Evolutionary conservation across 2,113 vertebrate genomes (phyloP).

Genomic region (Donacobius atricapilla): DNA sequence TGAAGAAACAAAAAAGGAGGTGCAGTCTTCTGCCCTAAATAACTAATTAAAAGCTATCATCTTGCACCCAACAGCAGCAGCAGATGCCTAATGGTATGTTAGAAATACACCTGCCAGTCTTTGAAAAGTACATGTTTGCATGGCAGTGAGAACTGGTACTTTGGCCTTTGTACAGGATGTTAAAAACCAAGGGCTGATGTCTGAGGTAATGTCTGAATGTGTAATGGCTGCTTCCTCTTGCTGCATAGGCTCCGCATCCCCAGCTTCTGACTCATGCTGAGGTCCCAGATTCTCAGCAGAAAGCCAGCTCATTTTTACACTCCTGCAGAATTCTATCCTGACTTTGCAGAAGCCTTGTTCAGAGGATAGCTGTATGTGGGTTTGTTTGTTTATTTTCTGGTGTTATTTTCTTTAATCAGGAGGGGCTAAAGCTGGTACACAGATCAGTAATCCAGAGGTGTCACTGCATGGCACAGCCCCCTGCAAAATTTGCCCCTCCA

Average conservation of each 20-base stretch:
- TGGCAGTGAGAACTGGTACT: not conserved
- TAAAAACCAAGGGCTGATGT: not conserved
- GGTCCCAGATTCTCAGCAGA: not conserved
- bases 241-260: not conserved
- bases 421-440: not conserved
- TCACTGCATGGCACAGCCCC: not conserved
- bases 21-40: not conserved
- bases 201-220: not conserved
- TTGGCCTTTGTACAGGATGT: not conserved
- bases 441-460: not conserved
- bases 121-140: not conserved
- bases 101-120: not conserved
- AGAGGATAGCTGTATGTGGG: not conserved
- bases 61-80: not conserved
- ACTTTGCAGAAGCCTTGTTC: not conserved
- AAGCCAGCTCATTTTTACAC: not conserved
- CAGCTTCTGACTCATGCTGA: slow-evolving; percentile 32
- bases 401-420: not conserved
- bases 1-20: not conserved
- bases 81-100: not conserved
- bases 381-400: not conserved
- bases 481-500: not conserved
- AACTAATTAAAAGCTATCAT: not conserved
- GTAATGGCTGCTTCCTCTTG: not conserved
- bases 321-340: not conserved